Base-by-base conservation (phyloP, 1,140 invertebrate species). In the Trypoxylus dichotomus region DNA sequence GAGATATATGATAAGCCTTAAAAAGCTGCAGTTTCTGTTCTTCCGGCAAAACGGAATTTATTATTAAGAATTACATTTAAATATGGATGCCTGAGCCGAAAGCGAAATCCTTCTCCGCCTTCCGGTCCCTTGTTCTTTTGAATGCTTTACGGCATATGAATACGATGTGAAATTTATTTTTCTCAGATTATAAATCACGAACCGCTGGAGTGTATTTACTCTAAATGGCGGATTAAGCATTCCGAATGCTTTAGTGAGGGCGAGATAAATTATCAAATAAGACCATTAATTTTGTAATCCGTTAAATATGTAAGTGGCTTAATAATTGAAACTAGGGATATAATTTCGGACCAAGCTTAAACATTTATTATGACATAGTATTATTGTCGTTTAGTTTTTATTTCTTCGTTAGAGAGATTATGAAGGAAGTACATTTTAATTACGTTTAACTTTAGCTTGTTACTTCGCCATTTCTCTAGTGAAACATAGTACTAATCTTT, bases 21-120 rank as follows among this genome's bases (percentile, higher is more conserved):
- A 68, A 68, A 68, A 68, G 60, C 60, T 21, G 60, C 60, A 27
- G 60, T 68, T 54, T 68, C 60, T 68, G 60, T 68, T 68, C 60
- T 68, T 68, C 60, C 60, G 60, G 60, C 60, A 29, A 68, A 68
- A 68, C 60, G 60, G 60, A 68, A 68, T 68, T 68, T 68, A 68
- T 68, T 68, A 68, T 68, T 68, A 68, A 68, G 60, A 68, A 68
- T 68, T 68, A 68, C 27, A 68, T 68, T 68, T 68, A 68, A 68
- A 68, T 68, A 68, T 68, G 60, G 21, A 68, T 68, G 27, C 47
- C 47, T n/a, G 47, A 54, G n/a, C 47, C 19, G 10, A 27, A 24
- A 25, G 24, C 27, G 24, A 68, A 68, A 68, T 68, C 60, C 60
- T 27, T 8, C 24, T 8, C 11, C 21, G 27, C 21, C 24, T 8